These are phyloP conservation scores for Channa argus DNA, from an alignment of 2,113 vertebrate genomes.

Conservation along the genomic window DNA sequence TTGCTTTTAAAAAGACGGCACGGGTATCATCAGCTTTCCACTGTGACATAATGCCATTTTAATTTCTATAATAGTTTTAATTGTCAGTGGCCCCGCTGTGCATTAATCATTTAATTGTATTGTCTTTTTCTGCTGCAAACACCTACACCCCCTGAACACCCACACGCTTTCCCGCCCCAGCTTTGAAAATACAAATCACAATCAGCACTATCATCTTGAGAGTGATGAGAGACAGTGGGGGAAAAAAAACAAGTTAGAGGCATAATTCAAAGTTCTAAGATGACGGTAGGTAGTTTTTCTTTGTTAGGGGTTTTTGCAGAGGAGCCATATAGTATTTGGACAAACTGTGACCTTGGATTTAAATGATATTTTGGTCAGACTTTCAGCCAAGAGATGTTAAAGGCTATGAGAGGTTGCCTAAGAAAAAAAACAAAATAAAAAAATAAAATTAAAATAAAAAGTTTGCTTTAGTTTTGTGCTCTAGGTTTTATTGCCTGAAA, in stretches of 20 bases:
- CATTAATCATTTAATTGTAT: constrained; percentile 99
- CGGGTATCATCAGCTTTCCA: constrained; percentile 98
- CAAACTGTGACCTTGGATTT: constrained; percentile 5
- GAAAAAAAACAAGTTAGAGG: constrained; percentile 51
- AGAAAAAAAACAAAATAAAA: too few relatives aligned
- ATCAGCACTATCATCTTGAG: constrained; percentile 91
- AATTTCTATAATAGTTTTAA: constrained; percentile 93
- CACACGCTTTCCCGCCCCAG: constrained; percentile 80
- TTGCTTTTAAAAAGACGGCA: constrained; percentile 98
- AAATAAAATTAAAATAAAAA: background rate
- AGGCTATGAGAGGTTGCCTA: background rate
- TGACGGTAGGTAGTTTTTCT: constrained; percentile 9
- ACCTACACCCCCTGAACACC: constrained; percentile 75
- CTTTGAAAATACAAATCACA: constrained; percentile 93
- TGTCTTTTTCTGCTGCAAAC: constrained; percentile 90
- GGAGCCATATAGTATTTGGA: background rate
- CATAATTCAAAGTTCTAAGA: constrained; percentile 69
- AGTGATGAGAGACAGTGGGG: constrained; percentile 80
- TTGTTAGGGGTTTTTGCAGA: background rate
- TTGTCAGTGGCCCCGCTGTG: constrained; percentile 83
- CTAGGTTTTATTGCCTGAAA: background rate
- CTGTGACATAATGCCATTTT: constrained; percentile 99
- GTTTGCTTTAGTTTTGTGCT: background rate
- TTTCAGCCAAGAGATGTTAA: background rate
- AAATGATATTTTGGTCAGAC: background rate